A percentile compares a stretch with the other conserved stretches of the same genome.
Conservation (phyloP, 2,113 vertebrate species). For the Daboia siamensis region DNA sequence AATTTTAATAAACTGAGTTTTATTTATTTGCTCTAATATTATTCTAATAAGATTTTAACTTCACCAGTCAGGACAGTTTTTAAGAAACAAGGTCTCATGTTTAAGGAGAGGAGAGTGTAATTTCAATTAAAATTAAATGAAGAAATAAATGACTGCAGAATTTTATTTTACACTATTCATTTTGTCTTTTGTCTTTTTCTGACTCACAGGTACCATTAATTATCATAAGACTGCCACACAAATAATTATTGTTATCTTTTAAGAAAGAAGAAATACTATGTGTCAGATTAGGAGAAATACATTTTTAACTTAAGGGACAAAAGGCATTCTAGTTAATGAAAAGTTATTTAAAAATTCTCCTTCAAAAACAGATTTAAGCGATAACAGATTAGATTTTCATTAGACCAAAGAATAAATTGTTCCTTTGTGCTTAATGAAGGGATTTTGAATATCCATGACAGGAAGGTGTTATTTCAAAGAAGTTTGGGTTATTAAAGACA, state of each 20-base stretch:
- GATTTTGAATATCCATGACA: constrained; percentile 8
- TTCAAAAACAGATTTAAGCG: constrained; percentile 28
- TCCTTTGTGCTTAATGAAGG: constrained; percentile 42
- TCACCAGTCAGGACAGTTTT: background rate
- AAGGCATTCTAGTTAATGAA: constrained; percentile 23
- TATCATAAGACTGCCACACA: background rate
- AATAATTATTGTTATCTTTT: background rate
- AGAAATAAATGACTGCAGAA: background rate
- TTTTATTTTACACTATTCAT: background rate
- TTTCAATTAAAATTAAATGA: background rate
- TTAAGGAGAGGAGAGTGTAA: background rate
- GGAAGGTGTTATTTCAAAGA: constrained; percentile 13
- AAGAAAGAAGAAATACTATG: constrained; percentile 32
- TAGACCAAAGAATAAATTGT: constrained; percentile 27
- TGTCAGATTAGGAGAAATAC: constrained; percentile 7
- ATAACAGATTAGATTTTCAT: constrained; percentile 37
- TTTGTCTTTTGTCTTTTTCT: background rate
- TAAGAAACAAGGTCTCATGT: background rate
- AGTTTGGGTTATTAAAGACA: constrained; percentile 44
- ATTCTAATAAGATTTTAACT: background rate
- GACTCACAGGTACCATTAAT: background rate
- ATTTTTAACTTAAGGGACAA: constrained; percentile 11
- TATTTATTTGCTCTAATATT: background rate
- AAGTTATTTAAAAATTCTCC: constrained; percentile 27
- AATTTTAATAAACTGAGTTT: background rate